These are phyloP conservation scores for Hirtodrosophila confusa DNA, from an alignment of 2,888 invertebrate genomes.

Conservation along the genomic window DNA sequence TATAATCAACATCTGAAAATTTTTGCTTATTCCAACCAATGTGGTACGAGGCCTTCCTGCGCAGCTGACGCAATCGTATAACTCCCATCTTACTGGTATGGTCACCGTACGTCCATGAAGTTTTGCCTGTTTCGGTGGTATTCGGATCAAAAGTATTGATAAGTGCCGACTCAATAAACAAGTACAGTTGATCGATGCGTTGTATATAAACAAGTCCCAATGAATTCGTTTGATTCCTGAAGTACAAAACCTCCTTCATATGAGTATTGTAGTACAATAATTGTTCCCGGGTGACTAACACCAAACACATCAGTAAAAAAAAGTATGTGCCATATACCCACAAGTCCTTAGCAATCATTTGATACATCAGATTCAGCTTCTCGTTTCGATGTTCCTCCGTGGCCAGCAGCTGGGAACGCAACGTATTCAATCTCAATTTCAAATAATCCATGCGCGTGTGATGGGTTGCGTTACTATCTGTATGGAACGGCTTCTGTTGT, in stretches of 20 bases:
- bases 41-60: conserved; percentile 24
- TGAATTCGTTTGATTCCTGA: conserved; percentile 36
- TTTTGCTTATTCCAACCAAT: conserved; percentile 1
- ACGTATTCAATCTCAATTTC: conserved; percentile 50
- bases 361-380: conserved; percentile 66
- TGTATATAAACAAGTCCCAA: conserved; percentile 35
- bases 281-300: conserved; percentile 57
- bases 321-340: conserved; percentile 73
- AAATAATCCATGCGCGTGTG: conserved; percentile 52
- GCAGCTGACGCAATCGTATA: conserved; percentile 75
- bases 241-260: conserved; percentile 44
- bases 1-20: conserved; percentile 48
- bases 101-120: conserved; percentile 62
- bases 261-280: conserved; percentile 70
- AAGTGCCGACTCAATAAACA: conserved; percentile 63
- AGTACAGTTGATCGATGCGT: conserved; percentile 53
- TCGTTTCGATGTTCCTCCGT: conserved; percentile 70
- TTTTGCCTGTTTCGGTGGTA: rapidly evolving
- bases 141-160: conserved; percentile 51
- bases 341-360: conserved; percentile 69
- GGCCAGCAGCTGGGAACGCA: conserved; percentile 61
- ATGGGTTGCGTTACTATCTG: conserved; percentile 16
- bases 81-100: conserved; percentile 73
- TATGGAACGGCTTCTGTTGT: neutral
- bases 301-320: conserved; percentile 56